Conservation (phyloP, 2,797 vertebrate genomes). For the Mus spretus region DNA sequence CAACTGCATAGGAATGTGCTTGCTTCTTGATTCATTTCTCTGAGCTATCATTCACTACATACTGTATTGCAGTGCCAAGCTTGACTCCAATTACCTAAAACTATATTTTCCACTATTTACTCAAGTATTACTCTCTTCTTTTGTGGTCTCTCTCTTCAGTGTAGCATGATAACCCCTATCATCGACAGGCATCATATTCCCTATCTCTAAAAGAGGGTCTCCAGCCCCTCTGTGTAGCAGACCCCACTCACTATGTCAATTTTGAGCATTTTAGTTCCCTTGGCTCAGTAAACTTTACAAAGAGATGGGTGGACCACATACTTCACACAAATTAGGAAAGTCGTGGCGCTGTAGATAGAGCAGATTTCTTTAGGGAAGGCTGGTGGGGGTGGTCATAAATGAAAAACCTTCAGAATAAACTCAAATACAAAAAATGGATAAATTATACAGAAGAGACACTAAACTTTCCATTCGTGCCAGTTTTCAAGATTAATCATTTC, state of each 20-base stretch:
- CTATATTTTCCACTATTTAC: background rate
- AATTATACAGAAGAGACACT: background rate
- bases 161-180: background rate
- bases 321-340: background rate
- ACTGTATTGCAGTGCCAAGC: background rate
- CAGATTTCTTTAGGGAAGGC: background rate
- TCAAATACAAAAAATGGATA: constrained; percentile 36
- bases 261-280: background rate
- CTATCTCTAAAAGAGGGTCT: background rate
- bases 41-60: background rate
- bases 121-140: background rate
- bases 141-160: background rate
- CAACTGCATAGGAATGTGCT: background rate
- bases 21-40: background rate
- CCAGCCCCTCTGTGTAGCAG: background rate
- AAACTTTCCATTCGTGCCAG: background rate
- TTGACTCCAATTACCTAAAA: background rate
- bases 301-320: background rate
- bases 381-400: background rate
- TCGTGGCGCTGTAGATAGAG: background rate
- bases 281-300: background rate
- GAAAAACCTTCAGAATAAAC: constrained; percentile 62
- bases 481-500: constrained; percentile 40
- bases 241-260: background rate
- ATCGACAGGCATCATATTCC: background rate